A percentile compares a stretch with the other conserved stretches of the same genome.
Evolutionary conservation across 2,888 invertebrate species (phyloP).

Genomic region (Mycalesis mineus): DNA sequence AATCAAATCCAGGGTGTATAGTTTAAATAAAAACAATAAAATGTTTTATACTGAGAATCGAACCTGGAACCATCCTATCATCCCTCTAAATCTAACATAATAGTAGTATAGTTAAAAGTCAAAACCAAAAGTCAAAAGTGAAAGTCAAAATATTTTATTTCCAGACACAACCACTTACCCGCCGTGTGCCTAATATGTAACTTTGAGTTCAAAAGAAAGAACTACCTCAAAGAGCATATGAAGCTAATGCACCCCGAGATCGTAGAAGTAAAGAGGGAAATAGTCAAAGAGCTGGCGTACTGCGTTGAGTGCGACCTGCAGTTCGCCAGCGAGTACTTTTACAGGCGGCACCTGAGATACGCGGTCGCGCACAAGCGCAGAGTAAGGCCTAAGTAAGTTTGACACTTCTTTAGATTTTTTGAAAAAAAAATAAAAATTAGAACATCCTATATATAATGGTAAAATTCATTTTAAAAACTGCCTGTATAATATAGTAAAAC

Average conservation of each 20-base stretch:
- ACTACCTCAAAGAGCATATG: slow-evolving; percentile 33
- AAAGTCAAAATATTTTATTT: not conserved
- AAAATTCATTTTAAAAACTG: not conserved
- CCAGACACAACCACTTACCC: slow-evolving; percentile 43
- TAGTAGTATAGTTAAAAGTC: not conserved
- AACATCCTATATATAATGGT: not conserved
- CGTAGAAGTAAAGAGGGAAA: slow-evolving; percentile 18
- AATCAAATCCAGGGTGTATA: too few relatives aligned
- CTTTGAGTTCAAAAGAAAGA: slow-evolving; percentile 32
- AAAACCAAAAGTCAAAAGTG: too few relatives aligned
- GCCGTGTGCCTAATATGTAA: slow-evolving; percentile 38
- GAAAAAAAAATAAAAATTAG: too few relatives aligned
- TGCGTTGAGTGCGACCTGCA: slow-evolving; percentile 60
- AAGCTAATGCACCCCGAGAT: slow-evolving; percentile 34
- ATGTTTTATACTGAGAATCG: too few relatives aligned
- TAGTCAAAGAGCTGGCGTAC: slow-evolving; percentile 42
- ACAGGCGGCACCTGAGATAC: slow-evolving; percentile 45
- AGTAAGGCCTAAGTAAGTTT: slow-evolving; percentile 38
- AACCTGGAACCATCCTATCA: too few relatives aligned
- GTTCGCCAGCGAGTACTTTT: slow-evolving; percentile 45
- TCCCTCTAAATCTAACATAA: too few relatives aligned
- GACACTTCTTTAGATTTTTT: too few relatives aligned
- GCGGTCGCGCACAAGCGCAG: slow-evolving; percentile 43
- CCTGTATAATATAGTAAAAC: not conserved
- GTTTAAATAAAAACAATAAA: too few relatives aligned